phyloP scores from a whole-genome alignment of 2,888 invertebrate species.

The Lamellibrachia satsuma region DNA sequence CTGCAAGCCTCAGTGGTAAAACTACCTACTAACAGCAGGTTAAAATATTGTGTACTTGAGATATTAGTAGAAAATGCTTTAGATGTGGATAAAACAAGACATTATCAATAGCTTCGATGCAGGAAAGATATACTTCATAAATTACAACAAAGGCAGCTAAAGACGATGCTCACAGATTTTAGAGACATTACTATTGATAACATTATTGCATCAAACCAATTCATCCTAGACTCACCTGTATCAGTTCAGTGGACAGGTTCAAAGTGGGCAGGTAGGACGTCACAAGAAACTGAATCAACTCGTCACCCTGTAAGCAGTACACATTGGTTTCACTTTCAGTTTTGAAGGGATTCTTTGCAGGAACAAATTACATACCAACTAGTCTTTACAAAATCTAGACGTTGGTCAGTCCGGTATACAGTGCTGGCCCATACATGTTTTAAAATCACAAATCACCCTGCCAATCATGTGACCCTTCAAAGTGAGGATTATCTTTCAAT shows the following conservation, averaged over 20 bases:
- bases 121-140: neutral
- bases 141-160: neutral
- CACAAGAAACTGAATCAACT: slow-evolving; percentile 65
- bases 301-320: slow-evolving; percentile 60
- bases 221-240: slow-evolving; percentile 43
- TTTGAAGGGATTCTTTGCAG: neutral
- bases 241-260: slow-evolving; percentile 62
- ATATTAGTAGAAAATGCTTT: neutral
- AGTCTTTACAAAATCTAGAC: neutral
- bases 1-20: neutral
- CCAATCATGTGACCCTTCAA: no score
- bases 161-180: neutral
- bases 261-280: slow-evolving; percentile 66
- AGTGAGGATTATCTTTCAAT: no score
- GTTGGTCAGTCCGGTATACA: neutral
- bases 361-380: neutral
- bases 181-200: neutral
- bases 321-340: neutral
- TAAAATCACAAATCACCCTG: no score
- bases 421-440: neutral
- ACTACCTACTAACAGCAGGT: neutral
- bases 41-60: neutral
- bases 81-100: neutral
- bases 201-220: neutral
- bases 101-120: neutral